Base-by-base conservation (phyloP, 2,888 invertebrate species). In the Calliopum simillimum region DNA sequence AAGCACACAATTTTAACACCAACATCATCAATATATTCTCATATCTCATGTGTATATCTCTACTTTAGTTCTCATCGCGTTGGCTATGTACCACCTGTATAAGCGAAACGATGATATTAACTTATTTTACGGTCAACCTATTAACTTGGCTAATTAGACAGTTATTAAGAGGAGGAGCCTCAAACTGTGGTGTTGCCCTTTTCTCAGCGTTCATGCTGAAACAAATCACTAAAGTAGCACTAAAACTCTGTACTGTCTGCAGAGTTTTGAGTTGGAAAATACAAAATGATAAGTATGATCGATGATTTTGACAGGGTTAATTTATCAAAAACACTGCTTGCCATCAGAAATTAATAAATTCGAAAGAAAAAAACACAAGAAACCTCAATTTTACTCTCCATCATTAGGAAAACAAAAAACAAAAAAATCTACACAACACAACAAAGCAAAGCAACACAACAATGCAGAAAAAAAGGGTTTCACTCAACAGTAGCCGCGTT, bases 61-160 rank as follows among this genome's bases (percentile, higher is more conserved):
- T 8, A 8, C 33, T 8, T 8, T 8, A 33, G 5, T 33, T 33
- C 33, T 33, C 33, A 33, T 33, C 33, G 8, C n/a, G n/a, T n/a
- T n/a, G n/a, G n/a, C n/a, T n/a, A n/a, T n/a, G 8, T 33, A 33
- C 5, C 33, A 33, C 33, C 33, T 33, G 33, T 33, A 33, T 8
- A 33, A 33, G 33, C 33, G 33, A 33, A 33, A 33, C 33, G 33
- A 33, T 25, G n/a, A 21, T 5, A 12, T 58, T 58, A 16, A 33
- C 12, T 41, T 33, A 41, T 58, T 33, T 58, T 14, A 41, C 33
- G 58, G 58, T 33, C 58, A 58, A 16, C 58, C 13, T 25, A 58
- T 58, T 58, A 58, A 58, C 58, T 58, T 58, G 58, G 58, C 58
- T 58, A 58, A 58, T 58, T 58, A 58, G 58, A 58, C 58, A 58